Conservation (phyloP, 2,113 vertebrate genomes). For the Pipra filicauda region DNA sequence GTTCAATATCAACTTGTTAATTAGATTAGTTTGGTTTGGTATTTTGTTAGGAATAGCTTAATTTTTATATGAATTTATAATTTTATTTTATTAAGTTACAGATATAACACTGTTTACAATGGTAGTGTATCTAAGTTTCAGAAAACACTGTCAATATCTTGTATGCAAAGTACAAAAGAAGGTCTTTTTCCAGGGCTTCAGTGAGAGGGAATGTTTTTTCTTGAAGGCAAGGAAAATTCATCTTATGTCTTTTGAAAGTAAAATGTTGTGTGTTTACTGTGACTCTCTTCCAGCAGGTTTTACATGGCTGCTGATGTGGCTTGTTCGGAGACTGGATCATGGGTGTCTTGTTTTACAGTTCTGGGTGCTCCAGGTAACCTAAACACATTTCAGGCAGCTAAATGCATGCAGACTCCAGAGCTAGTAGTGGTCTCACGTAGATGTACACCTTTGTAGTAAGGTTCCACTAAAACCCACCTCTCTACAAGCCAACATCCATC, state of each 20-base stretch:
- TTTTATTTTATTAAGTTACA: not conserved
- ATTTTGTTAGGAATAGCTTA: slow-evolving; percentile 2
- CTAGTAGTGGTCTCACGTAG: not conserved
- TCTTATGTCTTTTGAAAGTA: not conserved
- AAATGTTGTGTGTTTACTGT: not conserved
- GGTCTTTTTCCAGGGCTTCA: not conserved
- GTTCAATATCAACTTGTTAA: not conserved
- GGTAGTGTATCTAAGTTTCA: not conserved
- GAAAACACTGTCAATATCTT: not conserved
- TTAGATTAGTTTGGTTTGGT: not conserved
- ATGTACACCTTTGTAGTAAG: not conserved
- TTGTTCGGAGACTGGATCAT: not conserved
- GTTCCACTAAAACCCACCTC: not conserved
- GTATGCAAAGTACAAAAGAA: not conserved
- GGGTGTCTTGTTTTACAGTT: not conserved
- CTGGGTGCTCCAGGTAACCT: not conserved
- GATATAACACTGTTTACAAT: not conserved
- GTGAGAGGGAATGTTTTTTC: not conserved
- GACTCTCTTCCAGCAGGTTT: not conserved
- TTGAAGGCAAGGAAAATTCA: not conserved
- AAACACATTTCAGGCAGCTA: not conserved
- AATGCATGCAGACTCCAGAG: not conserved
- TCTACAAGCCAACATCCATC: not conserved
- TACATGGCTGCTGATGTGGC: not conserved
- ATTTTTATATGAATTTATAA: not conserved